Base-by-base conservation (phyloP, 2,113 vertebrate genomes). In the Gobius niger region DNA sequence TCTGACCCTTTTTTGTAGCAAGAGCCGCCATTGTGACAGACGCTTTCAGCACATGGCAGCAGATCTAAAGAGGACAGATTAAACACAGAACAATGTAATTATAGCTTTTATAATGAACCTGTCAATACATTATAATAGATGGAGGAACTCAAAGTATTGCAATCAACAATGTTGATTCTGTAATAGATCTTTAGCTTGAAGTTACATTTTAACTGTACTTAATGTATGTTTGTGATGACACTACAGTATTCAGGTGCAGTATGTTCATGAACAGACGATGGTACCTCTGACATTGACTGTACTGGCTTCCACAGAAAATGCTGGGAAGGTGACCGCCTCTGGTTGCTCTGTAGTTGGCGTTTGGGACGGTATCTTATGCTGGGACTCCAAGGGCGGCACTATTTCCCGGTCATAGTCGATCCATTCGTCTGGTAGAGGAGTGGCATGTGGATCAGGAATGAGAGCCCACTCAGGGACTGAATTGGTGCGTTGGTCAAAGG, bases 11-110 rank as follows among this genome's bases (percentile, higher is more conserved):
- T 94, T 0, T 85, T 78, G 56, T 91, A 96, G 81, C 96, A 99
- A 49, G 94, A 94, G 9, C 95, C 97, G 80, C 94, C 94, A 0
- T 96, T 94, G 44, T 88, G 91, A 85, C 97, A 99, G 0, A 90
- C 78, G 63, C 76, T 92, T 9, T 60, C 82, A 53, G 93, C 90
- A 82, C 96, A 99, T 0, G 83, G 90, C 76, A 91, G 83, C 13
- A 93, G 86, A 66, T 90, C 96, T 98, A 75, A 61, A 83, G 18
- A 75, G 5, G 56, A 1, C 6, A 63, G 15, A 59, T 4, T 44
- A 66, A 1, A 24, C 7, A 64, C 19, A 63, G 7, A 12, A 59
- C 44, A 60, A 6, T 16, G 10, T 16, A 52, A 52, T 53, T 44
- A 7, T 9, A 2, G 40, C 60, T 47, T 2, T 7, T 12, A 60